Percentiles rank a stretch among this genome's conserved stretches.
Conservation (phyloP, 2,888 invertebrate genomes). For the Melieria picta region DNA sequence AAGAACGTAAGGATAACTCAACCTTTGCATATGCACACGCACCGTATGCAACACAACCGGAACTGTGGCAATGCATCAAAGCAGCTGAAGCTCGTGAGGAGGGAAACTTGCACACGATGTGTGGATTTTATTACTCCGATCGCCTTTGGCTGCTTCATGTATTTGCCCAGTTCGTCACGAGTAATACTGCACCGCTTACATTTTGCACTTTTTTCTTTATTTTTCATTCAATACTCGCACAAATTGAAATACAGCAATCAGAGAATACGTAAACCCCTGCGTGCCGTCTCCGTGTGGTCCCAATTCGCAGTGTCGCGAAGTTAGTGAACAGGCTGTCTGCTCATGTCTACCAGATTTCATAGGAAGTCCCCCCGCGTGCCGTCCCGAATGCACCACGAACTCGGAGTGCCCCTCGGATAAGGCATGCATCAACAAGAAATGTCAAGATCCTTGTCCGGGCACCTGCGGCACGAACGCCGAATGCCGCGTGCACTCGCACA, state of each 20-base stretch:
- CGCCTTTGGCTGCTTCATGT: no score
- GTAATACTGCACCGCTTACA: conserved; percentile 44
- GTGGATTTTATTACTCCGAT: no score
- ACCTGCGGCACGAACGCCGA: conserved; percentile 73
- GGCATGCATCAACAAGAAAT: conserved; percentile 73
- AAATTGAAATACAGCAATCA: conserved; percentile 41
- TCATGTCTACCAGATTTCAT: conserved; percentile 71
- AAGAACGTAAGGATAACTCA: conserved; percentile 59
- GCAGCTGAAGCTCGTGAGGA: no score
- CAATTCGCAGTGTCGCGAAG: conserved; percentile 76
- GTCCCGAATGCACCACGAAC: conserved; percentile 73
- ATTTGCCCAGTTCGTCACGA: background rate
- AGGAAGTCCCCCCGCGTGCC: conserved; percentile 76
- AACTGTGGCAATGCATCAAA: no score
- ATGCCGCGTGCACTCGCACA: conserved; percentile 71
- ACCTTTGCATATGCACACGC: background rate
- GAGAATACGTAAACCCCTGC: conserved; percentile 72
- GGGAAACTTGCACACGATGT: no score
- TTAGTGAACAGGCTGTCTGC: conserved; percentile 72
- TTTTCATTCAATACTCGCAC: conserved; percentile 23
- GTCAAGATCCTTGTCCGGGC: conserved; percentile 72
- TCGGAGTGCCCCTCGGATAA: conserved; percentile 70
- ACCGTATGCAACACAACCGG: background rate
- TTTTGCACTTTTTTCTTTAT: conserved; percentile 40
- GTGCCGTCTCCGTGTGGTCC: conserved; percentile 80